Evolutionary conservation across 2,113 vertebrate species (phyloP).

Genomic region (Leptocoma aspasia): DNA sequence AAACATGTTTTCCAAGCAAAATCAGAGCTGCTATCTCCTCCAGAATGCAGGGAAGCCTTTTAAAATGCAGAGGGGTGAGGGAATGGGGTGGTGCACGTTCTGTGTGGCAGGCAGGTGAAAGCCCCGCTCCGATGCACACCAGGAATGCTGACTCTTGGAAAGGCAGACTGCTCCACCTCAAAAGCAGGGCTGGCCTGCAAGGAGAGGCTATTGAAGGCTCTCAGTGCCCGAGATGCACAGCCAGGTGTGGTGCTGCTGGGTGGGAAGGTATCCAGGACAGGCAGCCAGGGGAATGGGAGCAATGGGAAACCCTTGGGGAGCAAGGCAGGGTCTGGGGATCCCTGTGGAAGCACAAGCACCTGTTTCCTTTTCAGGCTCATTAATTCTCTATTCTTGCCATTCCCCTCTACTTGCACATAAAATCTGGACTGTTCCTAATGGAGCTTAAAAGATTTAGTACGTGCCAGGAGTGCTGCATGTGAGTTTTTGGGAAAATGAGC

Average conservation of each 20-base stretch:
- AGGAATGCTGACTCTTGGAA: constrained; percentile 31
- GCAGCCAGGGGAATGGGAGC: background rate
- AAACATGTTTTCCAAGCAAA: background rate
- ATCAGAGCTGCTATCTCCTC: background rate
- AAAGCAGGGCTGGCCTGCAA: background rate
- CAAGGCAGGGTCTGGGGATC: background rate
- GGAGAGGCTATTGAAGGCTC: background rate
- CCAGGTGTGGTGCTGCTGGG: background rate
- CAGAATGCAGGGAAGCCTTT: background rate
- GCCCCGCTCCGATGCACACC: background rate
- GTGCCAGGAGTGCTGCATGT: accelerated
- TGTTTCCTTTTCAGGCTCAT: background rate
- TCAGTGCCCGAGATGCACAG: background rate
- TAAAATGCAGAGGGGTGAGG: background rate
- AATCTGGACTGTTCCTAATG: background rate
- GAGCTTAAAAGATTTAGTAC: background rate
- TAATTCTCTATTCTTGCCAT: background rate
- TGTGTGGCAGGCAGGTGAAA: background rate
- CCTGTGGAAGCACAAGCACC: background rate
- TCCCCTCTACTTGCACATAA: background rate
- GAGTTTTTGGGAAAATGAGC: background rate
- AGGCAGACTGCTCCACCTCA: background rate
- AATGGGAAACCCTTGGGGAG: background rate
- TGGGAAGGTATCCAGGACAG: background rate
- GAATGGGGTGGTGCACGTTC: background rate